These are phyloP conservation scores for Prionace glauca DNA, from an alignment of 2,797 vertebrate species.

Conservation along the genomic window DNA sequence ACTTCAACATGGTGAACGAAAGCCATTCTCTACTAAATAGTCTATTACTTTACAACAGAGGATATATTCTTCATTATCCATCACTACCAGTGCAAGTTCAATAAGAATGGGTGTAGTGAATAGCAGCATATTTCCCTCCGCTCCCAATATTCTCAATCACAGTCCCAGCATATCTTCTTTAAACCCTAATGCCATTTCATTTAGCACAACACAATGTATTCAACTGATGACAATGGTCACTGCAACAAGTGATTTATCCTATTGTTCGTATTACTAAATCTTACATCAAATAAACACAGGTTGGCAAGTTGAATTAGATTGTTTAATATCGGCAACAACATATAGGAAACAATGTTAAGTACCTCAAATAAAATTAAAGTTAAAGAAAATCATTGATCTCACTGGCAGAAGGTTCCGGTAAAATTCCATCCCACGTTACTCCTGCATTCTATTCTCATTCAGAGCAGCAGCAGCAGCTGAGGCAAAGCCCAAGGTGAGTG, in stretches of 20 bases:
- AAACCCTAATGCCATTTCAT: neutral
- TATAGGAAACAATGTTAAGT: neutral
- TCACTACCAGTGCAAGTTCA: neutral
- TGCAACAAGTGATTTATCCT: neutral
- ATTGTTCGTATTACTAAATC: neutral
- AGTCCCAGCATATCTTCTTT: neutral
- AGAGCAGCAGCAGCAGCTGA: too few species aligned
- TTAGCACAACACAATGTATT: neutral
- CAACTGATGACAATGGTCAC: neutral
- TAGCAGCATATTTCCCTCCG: neutral
- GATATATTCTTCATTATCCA: neutral
- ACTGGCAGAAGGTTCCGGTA: too few species aligned
- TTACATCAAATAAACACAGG: neutral
- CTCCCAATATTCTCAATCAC: neutral
- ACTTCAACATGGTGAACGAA: neutral
- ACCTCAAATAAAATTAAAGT: neutral
- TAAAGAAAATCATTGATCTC: neutral
- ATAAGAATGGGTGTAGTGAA: neutral
- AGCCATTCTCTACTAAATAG: neutral
- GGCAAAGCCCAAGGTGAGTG: too few species aligned
- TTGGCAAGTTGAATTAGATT: neutral
- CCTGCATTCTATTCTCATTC: too few species aligned
- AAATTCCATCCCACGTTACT: too few species aligned
- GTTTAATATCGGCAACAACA: neutral
- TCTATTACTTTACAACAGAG: neutral